Evolutionary conservation across 2,888 invertebrate genomes (phyloP).

Genomic region (Amphipyra tragopoginis): DNA sequence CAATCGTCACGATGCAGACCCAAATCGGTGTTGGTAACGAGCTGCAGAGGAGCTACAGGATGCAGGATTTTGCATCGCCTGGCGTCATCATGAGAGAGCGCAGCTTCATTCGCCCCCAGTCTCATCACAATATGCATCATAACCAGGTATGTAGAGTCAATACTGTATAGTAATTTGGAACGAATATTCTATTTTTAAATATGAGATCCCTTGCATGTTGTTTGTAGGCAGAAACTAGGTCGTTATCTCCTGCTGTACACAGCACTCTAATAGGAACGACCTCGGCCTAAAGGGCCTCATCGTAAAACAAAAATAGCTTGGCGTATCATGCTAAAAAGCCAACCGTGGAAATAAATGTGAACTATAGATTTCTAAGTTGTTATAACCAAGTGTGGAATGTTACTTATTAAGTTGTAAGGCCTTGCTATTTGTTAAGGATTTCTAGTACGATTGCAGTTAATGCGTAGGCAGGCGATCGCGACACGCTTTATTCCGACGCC

Average conservation of each 20-base stretch:
- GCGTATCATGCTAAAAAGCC: neutral
- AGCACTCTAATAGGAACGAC: constrained; percentile 32
- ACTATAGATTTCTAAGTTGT: constrained; percentile 20
- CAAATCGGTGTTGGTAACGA: constrained; percentile 84
- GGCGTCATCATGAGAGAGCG: constrained; percentile 92
- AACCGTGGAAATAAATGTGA: neutral
- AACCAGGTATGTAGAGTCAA: constrained; percentile 78
- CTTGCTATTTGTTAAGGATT: constrained; percentile 56
- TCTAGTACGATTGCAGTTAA: constrained; percentile 51
- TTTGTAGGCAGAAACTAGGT: constrained; percentile 26
- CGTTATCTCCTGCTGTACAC: constrained; percentile 17
- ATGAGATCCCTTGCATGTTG: neutral
- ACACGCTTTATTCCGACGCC: constrained; percentile 47
- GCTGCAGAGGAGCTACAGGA: constrained; percentile 87
- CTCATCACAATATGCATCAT: constrained; percentile 89
- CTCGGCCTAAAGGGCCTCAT: constrained; percentile 41
- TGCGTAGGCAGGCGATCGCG: constrained; percentile 58
- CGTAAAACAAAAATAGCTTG: constrained; percentile 27
- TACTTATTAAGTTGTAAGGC: constrained; percentile 43
- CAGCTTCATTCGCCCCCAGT: constrained; percentile 92
- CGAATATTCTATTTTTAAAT: constrained; percentile 20
- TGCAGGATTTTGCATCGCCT: constrained; percentile 89
- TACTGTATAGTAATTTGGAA: neutral
- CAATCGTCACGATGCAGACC: constrained; percentile 80
- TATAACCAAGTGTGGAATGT: constrained; percentile 18